Conservation (phyloP, 1,140 invertebrate species). For the Drosophila sp. region DNA sequence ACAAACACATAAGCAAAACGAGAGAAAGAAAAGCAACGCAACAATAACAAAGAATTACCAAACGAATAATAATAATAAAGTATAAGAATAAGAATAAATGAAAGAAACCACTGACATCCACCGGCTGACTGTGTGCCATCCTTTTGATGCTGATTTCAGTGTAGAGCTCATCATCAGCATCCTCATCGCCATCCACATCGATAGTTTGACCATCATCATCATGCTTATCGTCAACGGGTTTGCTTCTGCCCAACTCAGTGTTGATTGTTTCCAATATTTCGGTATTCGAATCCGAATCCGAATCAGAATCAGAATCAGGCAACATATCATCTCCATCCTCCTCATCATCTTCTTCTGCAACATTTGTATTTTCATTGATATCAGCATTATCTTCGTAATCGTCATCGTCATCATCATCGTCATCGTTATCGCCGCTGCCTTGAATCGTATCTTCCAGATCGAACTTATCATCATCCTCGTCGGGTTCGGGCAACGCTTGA, state of each 20-base stretch:
- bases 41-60: conserved; percentile 32
- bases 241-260: neutral
- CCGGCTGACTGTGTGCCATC: conserved; percentile 36
- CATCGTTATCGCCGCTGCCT: conserved; percentile 59
- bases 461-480: conserved; percentile 54
- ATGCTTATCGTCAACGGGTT: neutral
- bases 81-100: conserved; percentile 34
- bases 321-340: conserved; percentile 20
- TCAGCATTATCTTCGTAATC: conserved; percentile 29
- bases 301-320: conserved; percentile 21
- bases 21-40: conserved; percentile 12
- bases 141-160: conserved; percentile 42
- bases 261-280: neutral
- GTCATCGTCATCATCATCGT: conserved; percentile 28
- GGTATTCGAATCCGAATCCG: conserved; percentile 19
- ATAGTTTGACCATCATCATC: conserved; percentile 22
- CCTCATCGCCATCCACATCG: conserved; percentile 32
- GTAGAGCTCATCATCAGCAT: conserved; percentile 49
- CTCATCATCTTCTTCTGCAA: neutral
- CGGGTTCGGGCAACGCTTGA: conserved; percentile 24
- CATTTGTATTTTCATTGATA: conserved; percentile 22
- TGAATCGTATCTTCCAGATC: conserved; percentile 38
- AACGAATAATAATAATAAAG: conserved; percentile 19
- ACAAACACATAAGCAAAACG: conserved; percentile 14
- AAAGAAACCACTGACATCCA: conserved; percentile 76